phyloP scores from a whole-genome alignment of 1,140 invertebrate species.

The Venturia canescens region DNA sequence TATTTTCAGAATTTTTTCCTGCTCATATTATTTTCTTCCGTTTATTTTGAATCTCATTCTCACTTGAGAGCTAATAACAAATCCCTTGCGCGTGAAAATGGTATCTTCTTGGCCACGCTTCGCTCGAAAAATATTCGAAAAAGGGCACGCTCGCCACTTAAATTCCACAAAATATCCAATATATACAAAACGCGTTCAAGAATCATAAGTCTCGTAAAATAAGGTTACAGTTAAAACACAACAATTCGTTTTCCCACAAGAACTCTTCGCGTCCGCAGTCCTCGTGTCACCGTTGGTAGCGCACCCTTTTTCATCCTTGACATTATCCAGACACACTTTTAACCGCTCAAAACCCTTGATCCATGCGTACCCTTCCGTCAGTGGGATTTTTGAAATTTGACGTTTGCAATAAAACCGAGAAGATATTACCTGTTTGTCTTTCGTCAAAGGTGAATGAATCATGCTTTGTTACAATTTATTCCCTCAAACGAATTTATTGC shows the following conservation, averaged over 20 bases:
- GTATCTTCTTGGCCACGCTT: slow-evolving; percentile 16
- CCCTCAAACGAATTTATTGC: too few relatives aligned
- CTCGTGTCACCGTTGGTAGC: slow-evolving; percentile 32
- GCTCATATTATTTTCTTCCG: neutral
- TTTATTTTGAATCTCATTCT: neutral
- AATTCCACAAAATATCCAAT: slow-evolving; percentile 13
- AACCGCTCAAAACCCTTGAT: slow-evolving; percentile 65
- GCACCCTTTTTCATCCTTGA: slow-evolving; percentile 61
- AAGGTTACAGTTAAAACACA: slow-evolving; percentile 50
- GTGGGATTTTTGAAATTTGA: slow-evolving; percentile 15
- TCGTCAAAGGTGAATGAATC: neutral
- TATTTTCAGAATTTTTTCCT: neutral
- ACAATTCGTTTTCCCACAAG: slow-evolving; percentile 69
- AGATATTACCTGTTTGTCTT: neutral
- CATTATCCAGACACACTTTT: slow-evolving; percentile 70
- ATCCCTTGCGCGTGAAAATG: slow-evolving; percentile 19
- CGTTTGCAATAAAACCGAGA: neutral
- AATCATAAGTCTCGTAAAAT: slow-evolving; percentile 35
- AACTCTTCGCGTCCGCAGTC: neutral
- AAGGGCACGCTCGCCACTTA: slow-evolving; percentile 48
- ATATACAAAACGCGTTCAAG: slow-evolving; percentile 16
- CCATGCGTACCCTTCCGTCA: neutral
- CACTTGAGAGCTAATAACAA: neutral
- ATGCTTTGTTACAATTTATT: neutral
- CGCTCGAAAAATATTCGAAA: slow-evolving; percentile 20